Percentiles rank a stretch among this genome's conserved stretches.
Conservation (phyloP, 1,140 invertebrate species). For the Ladona fulva region DNA sequence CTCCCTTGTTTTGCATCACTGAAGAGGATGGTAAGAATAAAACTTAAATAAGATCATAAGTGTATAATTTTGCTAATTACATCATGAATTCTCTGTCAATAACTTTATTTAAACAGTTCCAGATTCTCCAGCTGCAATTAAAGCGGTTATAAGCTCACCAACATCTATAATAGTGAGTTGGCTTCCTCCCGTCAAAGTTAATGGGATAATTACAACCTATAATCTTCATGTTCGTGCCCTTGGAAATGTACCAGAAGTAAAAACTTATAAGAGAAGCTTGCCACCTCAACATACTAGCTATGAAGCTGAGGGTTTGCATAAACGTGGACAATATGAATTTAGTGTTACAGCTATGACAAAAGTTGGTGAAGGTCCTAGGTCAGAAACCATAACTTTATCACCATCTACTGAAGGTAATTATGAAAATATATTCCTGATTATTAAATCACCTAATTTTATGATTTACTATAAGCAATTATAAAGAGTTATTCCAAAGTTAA, state of each 20-base stretch:
- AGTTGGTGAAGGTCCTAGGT: conserved; percentile 30
- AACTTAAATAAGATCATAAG: background rate
- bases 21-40: conserved; percentile 41
- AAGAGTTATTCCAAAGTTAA: too few species aligned
- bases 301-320: conserved; percentile 40
- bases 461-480: too few species aligned
- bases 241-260: conserved; percentile 29
- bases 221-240: conserved; percentile 21
- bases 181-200: conserved; percentile 40
- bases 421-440: too few species aligned
- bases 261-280: conserved; percentile 34
- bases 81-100: background rate
- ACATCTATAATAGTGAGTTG: conserved; percentile 37
- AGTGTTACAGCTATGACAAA: conserved; percentile 32
- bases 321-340: conserved; percentile 33
- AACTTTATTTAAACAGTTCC: conserved; percentile 34
- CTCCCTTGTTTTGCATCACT: conserved; percentile 43
- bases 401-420: conserved; percentile 15
- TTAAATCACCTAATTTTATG: too few species aligned
- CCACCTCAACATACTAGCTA: conserved; percentile 39
- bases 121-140: conserved; percentile 38
- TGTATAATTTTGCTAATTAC: too few species aligned
- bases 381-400: conserved; percentile 8
- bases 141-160: conserved; percentile 35
- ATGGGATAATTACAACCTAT: conserved; percentile 42